Percentiles rank a stretch among this genome's conserved stretches.
These are phyloP conservation scores for Strix occidentalis DNA, from an alignment of 2,797 vertebrate species.

Conservation along the genomic window DNA sequence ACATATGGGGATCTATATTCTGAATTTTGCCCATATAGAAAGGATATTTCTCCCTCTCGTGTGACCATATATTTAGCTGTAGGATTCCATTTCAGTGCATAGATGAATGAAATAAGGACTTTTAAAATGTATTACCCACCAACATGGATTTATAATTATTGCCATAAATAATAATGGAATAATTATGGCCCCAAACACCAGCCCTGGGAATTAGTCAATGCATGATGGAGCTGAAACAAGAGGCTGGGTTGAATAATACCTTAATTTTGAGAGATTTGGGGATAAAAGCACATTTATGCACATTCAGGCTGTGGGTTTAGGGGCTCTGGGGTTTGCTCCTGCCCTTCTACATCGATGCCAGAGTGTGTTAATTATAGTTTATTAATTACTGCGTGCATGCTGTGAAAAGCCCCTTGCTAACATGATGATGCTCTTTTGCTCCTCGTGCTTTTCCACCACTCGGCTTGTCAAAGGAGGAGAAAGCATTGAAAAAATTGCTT, in stretches of 20 bases:
- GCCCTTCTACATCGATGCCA: neutral
- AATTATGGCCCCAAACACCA: neutral
- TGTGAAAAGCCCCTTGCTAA: constrained; percentile 17
- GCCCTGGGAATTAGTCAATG: neutral
- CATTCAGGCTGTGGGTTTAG: neutral
- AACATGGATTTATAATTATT: neutral
- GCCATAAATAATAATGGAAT: neutral
- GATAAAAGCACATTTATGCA: neutral
- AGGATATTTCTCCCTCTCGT: neutral
- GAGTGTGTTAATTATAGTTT: constrained; percentile 22
- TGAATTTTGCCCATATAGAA: neutral
- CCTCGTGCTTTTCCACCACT: neutral
- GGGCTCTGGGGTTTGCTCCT: neutral
- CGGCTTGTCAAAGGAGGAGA: constrained; percentile 39
- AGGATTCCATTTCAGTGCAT: neutral
- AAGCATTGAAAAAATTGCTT: neutral
- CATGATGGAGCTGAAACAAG: neutral
- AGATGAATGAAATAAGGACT: neutral
- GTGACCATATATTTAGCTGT: neutral
- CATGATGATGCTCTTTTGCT: constrained; percentile 18
- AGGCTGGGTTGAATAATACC: neutral
- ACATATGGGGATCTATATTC: neutral
- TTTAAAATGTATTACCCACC: neutral
- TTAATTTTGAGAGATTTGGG: neutral
- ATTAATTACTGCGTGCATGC: neutral